phyloP scores from a whole-genome alignment of 2,888 invertebrate genomes.

The Aspidiotus rigidus region DNA sequence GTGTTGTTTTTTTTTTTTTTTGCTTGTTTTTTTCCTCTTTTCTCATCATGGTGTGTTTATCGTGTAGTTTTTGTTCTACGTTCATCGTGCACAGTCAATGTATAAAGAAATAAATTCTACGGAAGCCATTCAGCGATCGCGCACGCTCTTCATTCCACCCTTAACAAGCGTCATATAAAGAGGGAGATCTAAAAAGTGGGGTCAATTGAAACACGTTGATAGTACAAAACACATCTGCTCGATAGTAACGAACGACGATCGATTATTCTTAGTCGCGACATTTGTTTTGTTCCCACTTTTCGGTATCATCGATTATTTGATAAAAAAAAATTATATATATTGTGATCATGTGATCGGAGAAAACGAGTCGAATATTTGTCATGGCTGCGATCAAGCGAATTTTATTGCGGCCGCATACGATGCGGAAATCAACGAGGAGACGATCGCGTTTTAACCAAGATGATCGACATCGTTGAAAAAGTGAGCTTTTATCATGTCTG shows the following conservation, averaged over 20 bases:
- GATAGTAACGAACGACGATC: constrained; percentile 26
- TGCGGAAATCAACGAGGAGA: constrained; percentile 10
- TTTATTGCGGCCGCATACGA: background rate
- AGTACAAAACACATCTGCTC: constrained; percentile 28
- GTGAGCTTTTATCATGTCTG: constrained; percentile 15
- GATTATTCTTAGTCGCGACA: constrained; percentile 25
- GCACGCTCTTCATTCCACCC: constrained; percentile 27
- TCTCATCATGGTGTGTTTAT: background rate
- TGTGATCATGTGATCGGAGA: constrained; percentile 14
- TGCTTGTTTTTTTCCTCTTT: background rate
- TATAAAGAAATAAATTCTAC: background rate
- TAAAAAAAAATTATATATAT: background rate
- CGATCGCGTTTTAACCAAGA: background rate
- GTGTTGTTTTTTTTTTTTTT: too few relatives aligned
- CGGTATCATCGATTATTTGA: background rate
- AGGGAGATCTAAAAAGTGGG: constrained; percentile 22
- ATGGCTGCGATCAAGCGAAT: background rate
- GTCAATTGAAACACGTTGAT: constrained; percentile 4
- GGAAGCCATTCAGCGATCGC: constrained; percentile 33
- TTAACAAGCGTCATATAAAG: constrained; percentile 20
- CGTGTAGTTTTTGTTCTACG: background rate
- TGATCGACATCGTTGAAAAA: constrained; percentile 3
- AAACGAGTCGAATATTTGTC: constrained; percentile 7
- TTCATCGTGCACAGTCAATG: background rate
- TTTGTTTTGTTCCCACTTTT: background rate